These are phyloP conservation scores for Spodoptera frugiperda DNA, from an alignment of 1,140 invertebrate species.

Conservation along the genomic window DNA sequence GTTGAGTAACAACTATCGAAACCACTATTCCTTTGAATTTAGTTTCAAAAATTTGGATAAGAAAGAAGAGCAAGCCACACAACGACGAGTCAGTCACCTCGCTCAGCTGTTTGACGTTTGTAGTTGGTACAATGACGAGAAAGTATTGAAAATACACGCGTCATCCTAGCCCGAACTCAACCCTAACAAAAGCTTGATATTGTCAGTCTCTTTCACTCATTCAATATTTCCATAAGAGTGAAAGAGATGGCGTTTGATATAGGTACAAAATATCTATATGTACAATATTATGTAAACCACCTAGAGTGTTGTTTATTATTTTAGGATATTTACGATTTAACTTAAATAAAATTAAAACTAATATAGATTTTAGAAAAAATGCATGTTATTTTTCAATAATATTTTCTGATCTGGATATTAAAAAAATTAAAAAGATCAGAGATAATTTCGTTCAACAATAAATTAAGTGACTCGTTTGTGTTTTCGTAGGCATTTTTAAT, in stretches of 20 bases:
- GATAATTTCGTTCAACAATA: too few relatives aligned
- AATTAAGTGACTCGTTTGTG: too few relatives aligned
- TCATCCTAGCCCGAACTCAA: slow-evolving; percentile 66
- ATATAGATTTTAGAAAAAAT: too few relatives aligned
- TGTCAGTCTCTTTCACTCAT: slow-evolving; percentile 22
- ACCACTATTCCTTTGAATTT: slow-evolving; percentile 60
- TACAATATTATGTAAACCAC: not conserved
- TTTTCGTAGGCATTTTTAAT: too few relatives aligned
- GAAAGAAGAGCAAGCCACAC: slow-evolving; percentile 80
- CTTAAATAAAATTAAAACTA: too few relatives aligned
- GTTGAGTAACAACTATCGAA: slow-evolving; percentile 52
- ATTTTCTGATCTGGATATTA: too few relatives aligned
- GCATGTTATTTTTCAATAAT: too few relatives aligned
- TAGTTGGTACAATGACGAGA: slow-evolving; percentile 78
- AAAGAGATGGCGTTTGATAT: slow-evolving; percentile 19
- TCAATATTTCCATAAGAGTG: not conserved
- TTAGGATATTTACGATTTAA: not conserved
- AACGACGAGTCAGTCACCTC: slow-evolving; percentile 86
- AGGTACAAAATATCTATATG: not conserved
- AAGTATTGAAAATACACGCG: slow-evolving; percentile 85
- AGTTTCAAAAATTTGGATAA: slow-evolving; percentile 60
- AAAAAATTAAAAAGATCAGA: too few relatives aligned
- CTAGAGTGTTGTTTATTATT: too few relatives aligned
- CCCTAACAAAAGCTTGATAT: slow-evolving; percentile 42
- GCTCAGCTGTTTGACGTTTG: slow-evolving; percentile 85